Base-by-base conservation (phyloP, 2,888 invertebrate genomes). In the Andrena flavipes region DNA sequence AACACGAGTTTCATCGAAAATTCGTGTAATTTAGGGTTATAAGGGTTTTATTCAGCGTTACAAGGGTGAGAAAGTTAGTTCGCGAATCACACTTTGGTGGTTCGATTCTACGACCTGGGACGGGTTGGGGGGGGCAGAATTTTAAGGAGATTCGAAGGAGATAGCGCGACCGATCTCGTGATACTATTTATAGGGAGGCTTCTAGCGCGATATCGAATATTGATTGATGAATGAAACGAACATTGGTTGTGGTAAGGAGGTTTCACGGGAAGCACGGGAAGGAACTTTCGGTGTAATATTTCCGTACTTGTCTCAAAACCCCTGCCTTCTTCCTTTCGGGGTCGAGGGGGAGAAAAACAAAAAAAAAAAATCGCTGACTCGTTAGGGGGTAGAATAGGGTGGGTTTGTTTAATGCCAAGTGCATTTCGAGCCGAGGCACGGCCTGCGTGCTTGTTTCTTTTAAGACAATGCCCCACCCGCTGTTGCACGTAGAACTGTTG, bases 331-430 rank as follows among this genome's bases (percentile, higher is more conserved):
- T 13, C 1, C 4, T 16, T 42, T n/a, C 10, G 8, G 26, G n/a
- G 48, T 60, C 13, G 29, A 56, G 56, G 10, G 13, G 8, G 20
- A 23, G 7, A 56, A 64, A 70, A 62, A 56, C 59, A 74, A 77
- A 82, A 80, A 80, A 74, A 77, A 82, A 80, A 80, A 84, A 76
- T 82, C 59, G 80, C 77, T 63, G 85, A 71, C 77, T 82, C 82
- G 82, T 80, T 78, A 84, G 10, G 56, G 63, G 73, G 62, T 54
- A 84, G 84, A 87, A 86, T 86, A 80, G 82, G 76, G 82, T 88
- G 87, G 80, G 90, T 83, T 87, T 86, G 87, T 88, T 89, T 88
- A 89, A 86, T 88, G 89, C 88, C 90, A 90, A 91, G 91, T 89
- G 89, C 89, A 89, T 91, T 91, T 82, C 85, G 60, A 84, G 76